phyloP scores from a whole-genome alignment of 2,888 invertebrate species.

The Chloroclystis v-ata region DNA sequence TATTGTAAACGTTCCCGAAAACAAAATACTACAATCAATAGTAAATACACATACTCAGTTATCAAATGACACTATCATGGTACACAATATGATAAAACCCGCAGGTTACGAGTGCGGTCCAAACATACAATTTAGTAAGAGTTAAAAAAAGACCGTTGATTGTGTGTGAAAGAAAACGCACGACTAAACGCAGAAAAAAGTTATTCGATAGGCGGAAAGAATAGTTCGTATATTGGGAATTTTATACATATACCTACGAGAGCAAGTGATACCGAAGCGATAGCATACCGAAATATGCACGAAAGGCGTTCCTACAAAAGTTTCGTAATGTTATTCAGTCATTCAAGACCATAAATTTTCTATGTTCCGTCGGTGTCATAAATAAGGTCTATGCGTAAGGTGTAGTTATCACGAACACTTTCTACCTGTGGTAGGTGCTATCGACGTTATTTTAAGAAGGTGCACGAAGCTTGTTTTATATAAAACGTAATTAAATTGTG shows the following conservation, averaged over 20 bases:
- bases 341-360: constrained; percentile 21
- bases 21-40: constrained; percentile 1
- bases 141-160: constrained; percentile 37
- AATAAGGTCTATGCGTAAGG: neutral
- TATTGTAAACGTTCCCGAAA: constrained; percentile 26
- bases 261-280: constrained; percentile 47
- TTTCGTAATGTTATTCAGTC: constrained; percentile 27
- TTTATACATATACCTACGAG: constrained; percentile 52
- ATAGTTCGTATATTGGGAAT: constrained; percentile 37
- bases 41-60: neutral
- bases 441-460: no score
- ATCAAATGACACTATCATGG: neutral
- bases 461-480: neutral
- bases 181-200: constrained; percentile 52
- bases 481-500: no score
- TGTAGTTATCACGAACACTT: constrained; percentile 1
- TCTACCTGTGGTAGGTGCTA: no score
- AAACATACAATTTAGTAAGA: neutral
- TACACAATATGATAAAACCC: no score
- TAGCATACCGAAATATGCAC: constrained; percentile 53
- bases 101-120: no score
- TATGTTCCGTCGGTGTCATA: constrained; percentile 4
- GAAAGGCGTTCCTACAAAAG: constrained; percentile 55
- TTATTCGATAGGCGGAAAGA: constrained; percentile 32
- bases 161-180: constrained; percentile 58